These are phyloP conservation scores for Drosophila silvestris DNA, from an alignment of 2,888 invertebrate species.

Conservation along the genomic window DNA sequence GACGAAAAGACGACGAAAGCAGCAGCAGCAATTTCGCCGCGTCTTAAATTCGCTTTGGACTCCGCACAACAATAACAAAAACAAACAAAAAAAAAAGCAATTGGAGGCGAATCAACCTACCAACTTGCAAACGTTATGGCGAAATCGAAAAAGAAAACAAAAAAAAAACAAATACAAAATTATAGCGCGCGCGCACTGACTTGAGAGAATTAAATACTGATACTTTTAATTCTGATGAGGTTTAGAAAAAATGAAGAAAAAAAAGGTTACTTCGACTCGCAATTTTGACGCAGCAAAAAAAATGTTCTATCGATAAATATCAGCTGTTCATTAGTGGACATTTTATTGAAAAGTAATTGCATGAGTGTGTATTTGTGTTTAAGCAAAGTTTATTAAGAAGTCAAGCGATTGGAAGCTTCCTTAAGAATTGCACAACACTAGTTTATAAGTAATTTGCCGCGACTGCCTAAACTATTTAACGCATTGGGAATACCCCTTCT, in stretches of 20 bases:
- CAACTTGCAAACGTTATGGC: conserved; percentile 18
- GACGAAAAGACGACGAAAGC: conserved; percentile 6
- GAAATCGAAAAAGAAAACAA: conserved; percentile 9
- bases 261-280: background rate
- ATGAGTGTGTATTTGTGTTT: background rate
- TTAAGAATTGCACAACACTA: background rate
- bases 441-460: background rate
- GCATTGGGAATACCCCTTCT: background rate
- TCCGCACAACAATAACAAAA: conserved; percentile 40
- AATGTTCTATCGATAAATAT: conserved; percentile 45
- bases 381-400: background rate
- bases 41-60: conserved; percentile 34
- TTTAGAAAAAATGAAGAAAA: background rate
- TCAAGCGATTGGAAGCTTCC: background rate
- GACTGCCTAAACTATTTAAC: background rate
- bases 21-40: conserved; percentile 11
- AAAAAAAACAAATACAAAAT: conserved; percentile 1
- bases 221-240: background rate
- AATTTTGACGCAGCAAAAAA: background rate
- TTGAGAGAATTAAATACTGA: background rate
- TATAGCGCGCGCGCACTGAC: conserved; percentile 21
- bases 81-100: conserved; percentile 25
- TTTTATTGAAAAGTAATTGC: conserved; percentile 11
- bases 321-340: conserved; percentile 44
- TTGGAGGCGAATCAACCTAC: conserved; percentile 29